Conservation (phyloP, 2,113 vertebrate species). For the Nannospalax galili region DNA sequence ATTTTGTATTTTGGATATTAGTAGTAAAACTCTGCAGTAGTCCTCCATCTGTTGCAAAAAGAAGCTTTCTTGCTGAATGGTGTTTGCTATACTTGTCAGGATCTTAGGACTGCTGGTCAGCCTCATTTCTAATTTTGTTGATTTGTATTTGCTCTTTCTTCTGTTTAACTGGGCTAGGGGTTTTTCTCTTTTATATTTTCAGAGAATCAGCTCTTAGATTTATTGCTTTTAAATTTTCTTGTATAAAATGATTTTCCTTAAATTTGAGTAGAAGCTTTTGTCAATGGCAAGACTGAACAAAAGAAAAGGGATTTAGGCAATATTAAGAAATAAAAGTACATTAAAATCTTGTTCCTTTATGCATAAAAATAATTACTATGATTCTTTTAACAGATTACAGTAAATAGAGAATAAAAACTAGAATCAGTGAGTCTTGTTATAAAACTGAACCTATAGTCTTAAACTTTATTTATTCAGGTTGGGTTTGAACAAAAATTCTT, state of each 20-base stretch:
- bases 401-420: background rate
- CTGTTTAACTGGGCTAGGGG: too few species aligned
- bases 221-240: too few species aligned
- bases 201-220: too few species aligned
- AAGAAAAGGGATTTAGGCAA: background rate
- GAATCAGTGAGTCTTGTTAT: background rate
- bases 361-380: background rate
- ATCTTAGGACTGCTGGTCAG: too few species aligned
- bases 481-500: background rate
- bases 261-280: background rate
- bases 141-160: too few species aligned
- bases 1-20: too few species aligned
- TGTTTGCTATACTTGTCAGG: too few species aligned
- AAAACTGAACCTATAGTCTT: background rate
- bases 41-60: too few species aligned
- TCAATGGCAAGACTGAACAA: conserved; percentile 9
- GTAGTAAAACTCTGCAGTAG: too few species aligned
- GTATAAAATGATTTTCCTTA: background rate
- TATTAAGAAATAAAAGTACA: background rate
- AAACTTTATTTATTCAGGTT: background rate
- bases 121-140: too few species aligned
- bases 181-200: too few species aligned
- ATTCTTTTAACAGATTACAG: background rate
- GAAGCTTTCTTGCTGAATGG: too few species aligned
- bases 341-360: background rate